Percentiles rank a stretch among this genome's conserved stretches.
Conservation (phyloP, 2,113 vertebrate species). For the Cromileptes altivelis region DNA sequence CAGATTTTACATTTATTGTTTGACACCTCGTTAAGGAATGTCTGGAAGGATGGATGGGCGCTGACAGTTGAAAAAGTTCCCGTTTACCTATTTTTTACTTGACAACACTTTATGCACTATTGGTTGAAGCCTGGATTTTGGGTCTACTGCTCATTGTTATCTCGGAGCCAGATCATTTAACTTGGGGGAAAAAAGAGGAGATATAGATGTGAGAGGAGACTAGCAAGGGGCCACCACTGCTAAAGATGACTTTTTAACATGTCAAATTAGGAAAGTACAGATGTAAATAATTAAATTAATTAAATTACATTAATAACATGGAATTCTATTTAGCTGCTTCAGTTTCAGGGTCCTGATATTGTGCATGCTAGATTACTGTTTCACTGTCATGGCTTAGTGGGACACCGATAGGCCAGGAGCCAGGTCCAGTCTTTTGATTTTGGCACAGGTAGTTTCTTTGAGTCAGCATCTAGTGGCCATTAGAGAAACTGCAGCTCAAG, state of each 20-base stretch:
- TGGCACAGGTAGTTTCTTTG: not conserved
- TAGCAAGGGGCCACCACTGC: not conserved
- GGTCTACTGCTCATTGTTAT: no score
- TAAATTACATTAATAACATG: not conserved
- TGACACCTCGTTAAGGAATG: no score
- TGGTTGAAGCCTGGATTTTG: no score
- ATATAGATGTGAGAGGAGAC: no score
- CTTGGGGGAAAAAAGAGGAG: no score
- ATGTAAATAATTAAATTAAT: not conserved
- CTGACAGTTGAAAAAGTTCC: no score
- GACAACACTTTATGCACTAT: no score
- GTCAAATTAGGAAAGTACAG: not conserved
- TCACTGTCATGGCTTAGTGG: no score
- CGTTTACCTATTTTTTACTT: no score
- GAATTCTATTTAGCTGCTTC: not conserved
- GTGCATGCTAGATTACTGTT: not conserved
- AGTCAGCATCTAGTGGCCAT: conserved; percentile 32
- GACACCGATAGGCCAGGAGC: no score
- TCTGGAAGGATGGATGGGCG: no score
- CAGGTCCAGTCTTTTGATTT: not conserved
- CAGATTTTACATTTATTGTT: not conserved
- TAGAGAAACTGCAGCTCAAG: not conserved
- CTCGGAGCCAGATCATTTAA: no score
- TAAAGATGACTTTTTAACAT: not conserved
- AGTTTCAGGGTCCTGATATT: not conserved